Conservation (phyloP, 2,113 vertebrate species). For the Chionodraco myersi region DNA sequence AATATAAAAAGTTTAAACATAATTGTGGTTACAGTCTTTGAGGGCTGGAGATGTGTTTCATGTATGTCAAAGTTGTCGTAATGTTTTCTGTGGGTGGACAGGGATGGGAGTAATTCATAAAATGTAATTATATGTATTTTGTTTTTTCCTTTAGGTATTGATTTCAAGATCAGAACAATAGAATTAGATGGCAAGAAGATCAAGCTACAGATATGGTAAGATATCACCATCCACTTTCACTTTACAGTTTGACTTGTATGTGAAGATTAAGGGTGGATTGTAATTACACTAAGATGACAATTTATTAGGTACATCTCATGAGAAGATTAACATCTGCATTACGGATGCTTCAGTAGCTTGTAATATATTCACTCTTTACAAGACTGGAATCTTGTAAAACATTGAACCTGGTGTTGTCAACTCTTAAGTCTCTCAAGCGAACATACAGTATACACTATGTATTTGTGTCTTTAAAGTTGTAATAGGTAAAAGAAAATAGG, state of each 20-base stretch:
- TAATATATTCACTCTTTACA: background rate
- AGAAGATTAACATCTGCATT: background rate
- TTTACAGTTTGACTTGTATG: background rate
- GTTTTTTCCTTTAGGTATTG: slow-evolving; percentile 88
- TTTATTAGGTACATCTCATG: background rate
- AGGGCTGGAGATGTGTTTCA: too few relatives aligned
- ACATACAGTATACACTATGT: too few relatives aligned
- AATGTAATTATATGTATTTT: background rate
- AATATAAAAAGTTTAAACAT: too few relatives aligned
- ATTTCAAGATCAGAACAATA: slow-evolving; percentile 98
- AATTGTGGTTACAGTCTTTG: too few relatives aligned
- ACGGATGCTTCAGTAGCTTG: background rate
- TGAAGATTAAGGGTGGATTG: background rate
- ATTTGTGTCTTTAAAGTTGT: background rate
- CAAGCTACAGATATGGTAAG: slow-evolving; percentile 98
- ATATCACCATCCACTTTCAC: background rate
- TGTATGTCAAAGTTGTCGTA: too few relatives aligned
- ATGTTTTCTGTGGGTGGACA: too few relatives aligned
- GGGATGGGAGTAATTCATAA: too few relatives aligned
- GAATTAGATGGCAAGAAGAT: slow-evolving; percentile 98
- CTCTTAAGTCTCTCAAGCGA: background rate
- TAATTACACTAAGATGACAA: background rate
- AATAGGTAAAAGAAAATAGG: background rate
- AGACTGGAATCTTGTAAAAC: background rate
- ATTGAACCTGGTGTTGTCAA: background rate